Percentiles rank a stretch among this genome's conserved stretches.
Conservation (phyloP, 2,888 invertebrate genomes). For the Hypolimnas misippus region DNA sequence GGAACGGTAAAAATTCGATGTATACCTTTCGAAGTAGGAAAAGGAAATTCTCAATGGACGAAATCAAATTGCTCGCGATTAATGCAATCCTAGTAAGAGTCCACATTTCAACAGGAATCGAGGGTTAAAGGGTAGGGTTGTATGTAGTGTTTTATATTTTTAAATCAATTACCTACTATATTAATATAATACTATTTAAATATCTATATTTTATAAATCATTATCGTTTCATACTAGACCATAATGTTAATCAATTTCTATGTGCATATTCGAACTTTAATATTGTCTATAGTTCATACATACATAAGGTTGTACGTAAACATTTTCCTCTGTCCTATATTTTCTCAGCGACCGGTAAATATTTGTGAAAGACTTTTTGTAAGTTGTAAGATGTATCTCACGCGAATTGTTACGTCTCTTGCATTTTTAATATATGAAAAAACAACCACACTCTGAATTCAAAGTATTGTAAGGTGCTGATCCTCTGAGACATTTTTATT, state of each 20-base stretch:
- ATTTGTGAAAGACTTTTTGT: conserved; percentile 47
- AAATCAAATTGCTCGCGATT: not conserved
- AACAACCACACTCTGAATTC: conserved; percentile 11
- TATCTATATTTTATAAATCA: no score
- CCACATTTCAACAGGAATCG: not conserved
- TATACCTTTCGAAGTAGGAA: not conserved
- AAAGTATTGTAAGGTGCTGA: conserved; percentile 19
- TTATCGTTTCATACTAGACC: no score
- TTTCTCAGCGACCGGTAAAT: conserved; percentile 54
- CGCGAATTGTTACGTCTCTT: conserved; percentile 34
- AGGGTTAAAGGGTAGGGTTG: no score
- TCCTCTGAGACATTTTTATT: not conserved
- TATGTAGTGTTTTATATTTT: no score
- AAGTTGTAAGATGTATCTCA: conserved; percentile 20
- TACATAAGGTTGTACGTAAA: conserved; percentile 1
- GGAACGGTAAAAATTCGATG: not conserved
- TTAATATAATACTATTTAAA: no score
- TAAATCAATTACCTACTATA: no score
- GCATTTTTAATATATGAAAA: conserved; percentile 35
- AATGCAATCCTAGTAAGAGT: not conserved
- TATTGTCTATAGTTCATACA: not conserved
- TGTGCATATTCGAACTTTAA: no score
- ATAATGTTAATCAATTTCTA: no score
- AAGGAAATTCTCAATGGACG: not conserved
- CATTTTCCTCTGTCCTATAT: conserved; percentile 54